A percentile compares a stretch with the other conserved stretches of the same genome.
phyloP scores from a whole-genome alignment of 2,888 invertebrate genomes.

The Malthinus flaveolus region DNA sequence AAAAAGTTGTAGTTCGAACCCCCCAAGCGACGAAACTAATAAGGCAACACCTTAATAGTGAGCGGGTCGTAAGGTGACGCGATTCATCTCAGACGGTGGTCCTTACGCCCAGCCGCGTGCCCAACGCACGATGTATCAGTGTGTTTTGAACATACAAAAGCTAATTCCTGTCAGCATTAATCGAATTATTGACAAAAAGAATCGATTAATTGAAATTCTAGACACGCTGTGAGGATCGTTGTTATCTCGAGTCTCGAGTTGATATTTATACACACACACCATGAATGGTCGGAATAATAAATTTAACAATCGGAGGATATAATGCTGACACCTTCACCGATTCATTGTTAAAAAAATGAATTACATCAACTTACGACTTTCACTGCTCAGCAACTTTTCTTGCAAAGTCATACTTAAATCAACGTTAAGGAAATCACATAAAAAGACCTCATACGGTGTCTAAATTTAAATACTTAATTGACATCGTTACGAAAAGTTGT shows the following conservation, averaged over 20 bases:
- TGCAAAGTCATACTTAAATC: conserved; percentile 14
- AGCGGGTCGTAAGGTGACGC: conserved; percentile 29
- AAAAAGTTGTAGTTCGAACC: not conserved
- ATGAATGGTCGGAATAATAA: conserved; percentile 16
- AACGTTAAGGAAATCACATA: conserved; percentile 38
- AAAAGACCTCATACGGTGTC: conserved; percentile 34
- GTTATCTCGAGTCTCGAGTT: conserved; percentile 5
- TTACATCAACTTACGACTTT: conserved; percentile 16
- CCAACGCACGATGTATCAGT: conserved; percentile 20
- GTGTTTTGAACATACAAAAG: conserved; percentile 23
- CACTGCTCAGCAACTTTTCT: conserved; percentile 3
- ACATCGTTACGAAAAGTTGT: not conserved
- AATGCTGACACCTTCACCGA: conserved; percentile 33
- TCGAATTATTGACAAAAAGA: conserved; percentile 31
- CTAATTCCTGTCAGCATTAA: conserved; percentile 27
- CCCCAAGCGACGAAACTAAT: conserved; percentile 36
- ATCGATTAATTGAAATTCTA: conserved; percentile 28
- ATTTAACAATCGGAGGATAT: conserved; percentile 20
- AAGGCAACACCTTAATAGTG: conserved; percentile 45
- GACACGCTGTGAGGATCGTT: conserved; percentile 14
- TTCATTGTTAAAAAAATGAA: conserved; percentile 19
- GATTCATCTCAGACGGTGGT: conserved; percentile 41
- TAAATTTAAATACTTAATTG: not conserved
- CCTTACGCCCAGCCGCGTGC: conserved; percentile 42
- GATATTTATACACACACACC: conserved; percentile 13